phyloP scores from a whole-genome alignment of 2,888 invertebrate species.

The Carabus problematicus region DNA sequence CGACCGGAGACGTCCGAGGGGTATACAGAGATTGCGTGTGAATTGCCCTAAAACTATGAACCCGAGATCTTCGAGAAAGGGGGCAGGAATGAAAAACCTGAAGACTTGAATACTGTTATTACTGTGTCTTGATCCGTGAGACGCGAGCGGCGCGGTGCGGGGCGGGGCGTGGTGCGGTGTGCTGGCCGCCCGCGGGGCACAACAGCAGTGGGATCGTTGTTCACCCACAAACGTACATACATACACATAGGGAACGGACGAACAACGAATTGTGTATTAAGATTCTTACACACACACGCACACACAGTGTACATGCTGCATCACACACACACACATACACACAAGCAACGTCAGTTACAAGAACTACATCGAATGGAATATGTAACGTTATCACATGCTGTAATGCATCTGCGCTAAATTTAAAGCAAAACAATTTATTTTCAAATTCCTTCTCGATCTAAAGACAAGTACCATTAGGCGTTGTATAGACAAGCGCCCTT shows the following conservation, averaged over 20 bases:
- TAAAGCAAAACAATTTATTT: no score
- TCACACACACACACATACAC: no score
- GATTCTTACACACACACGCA: no score
- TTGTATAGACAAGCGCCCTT: no score
- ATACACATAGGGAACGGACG: not conserved
- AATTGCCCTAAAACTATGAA: conserved; percentile 42
- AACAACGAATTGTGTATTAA: not conserved
- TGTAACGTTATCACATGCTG: no score
- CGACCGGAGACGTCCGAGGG: not conserved
- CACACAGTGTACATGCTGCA: no score
- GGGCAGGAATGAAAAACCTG: conserved; percentile 41
- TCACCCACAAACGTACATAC: conserved; percentile 35
- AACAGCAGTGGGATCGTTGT: conserved; percentile 18
- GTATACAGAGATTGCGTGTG: conserved; percentile 36
- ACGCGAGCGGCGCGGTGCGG: conserved; percentile 9
- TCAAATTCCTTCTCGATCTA: no score
- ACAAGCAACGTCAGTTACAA: no score
- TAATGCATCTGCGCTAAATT: no score
- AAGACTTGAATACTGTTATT: conserved; percentile 43
- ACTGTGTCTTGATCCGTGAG: conserved; percentile 40
- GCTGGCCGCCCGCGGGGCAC: conserved; percentile 27
- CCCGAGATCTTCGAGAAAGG: conserved; percentile 36
- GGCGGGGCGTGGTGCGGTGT: not conserved
- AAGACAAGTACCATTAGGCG: no score
- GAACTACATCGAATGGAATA: no score